Evolutionary conservation across 2,113 vertebrate genomes (phyloP).

Genomic region (Macrotus californicus): DNA sequence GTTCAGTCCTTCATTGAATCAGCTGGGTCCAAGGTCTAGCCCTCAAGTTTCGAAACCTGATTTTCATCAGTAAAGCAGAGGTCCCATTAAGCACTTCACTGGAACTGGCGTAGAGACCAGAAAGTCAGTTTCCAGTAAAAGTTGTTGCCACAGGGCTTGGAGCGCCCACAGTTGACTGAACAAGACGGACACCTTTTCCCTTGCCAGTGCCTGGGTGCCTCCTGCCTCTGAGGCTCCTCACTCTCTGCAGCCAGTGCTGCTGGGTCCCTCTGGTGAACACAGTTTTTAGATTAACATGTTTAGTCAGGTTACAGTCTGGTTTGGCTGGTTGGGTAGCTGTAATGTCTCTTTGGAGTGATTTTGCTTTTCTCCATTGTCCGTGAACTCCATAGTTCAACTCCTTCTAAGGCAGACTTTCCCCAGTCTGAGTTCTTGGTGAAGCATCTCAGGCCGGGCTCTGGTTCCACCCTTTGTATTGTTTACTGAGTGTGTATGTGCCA

Average conservation of each 20-base stretch:
- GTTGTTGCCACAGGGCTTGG: neutral
- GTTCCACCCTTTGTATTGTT: neutral
- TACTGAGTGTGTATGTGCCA: neutral
- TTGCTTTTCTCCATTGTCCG: neutral
- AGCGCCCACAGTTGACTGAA: neutral
- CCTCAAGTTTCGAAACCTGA: slow-evolving; percentile 30
- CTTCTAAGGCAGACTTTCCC: neutral
- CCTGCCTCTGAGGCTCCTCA: neutral
- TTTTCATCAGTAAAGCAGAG: neutral
- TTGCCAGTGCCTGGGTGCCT: neutral
- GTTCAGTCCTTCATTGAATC: neutral
- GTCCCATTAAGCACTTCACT: neutral
- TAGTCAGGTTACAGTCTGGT: slow-evolving; percentile 8
- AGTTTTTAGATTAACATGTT: slow-evolving; percentile 5
- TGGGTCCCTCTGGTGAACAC: neutral
- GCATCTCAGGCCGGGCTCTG: neutral
- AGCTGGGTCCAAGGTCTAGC: neutral
- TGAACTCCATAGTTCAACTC: neutral
- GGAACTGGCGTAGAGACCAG: neutral
- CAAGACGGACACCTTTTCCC: neutral
- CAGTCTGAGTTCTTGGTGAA: neutral
- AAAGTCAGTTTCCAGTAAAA: neutral
- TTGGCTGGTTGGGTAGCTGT: slow-evolving; percentile 17
- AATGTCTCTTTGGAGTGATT: neutral
- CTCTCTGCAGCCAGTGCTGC: neutral